Base-by-base conservation (phyloP, 2,113 vertebrate genomes). In the Bagarius yarrelli region DNA sequence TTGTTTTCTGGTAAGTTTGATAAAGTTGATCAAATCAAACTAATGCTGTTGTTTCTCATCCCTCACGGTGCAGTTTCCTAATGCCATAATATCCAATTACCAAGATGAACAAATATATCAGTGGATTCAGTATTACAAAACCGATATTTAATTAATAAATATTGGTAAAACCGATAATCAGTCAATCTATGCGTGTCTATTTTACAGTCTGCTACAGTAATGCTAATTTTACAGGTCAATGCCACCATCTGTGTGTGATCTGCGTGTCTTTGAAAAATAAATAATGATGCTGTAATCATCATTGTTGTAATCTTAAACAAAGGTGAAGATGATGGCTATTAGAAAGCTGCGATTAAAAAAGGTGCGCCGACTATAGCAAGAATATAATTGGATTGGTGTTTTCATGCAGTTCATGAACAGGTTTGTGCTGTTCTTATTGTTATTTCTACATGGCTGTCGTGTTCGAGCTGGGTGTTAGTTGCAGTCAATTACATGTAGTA, bases 381-480 rank as follows among this genome's bases (percentile, higher is more conserved):
- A 30, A 3, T 73, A 21, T 73, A 32, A 73, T 53, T 73, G 69
- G 44, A 14, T 27, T 71, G 25, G n/a, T 53, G 47, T 72, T 25
- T 14, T 16, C 16, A 52, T 30, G 30, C 32, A 25, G 32, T 23
- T 2, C 9, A n/a, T 76, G 23, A 59, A 27, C 23, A 18, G 32
- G 53, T 76, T 76, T 40, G 30, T 57, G 55, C 73, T 59, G 73
- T 8, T 75, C 36, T 40, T 40, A 5, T 74, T 52, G n/a, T 40
- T 25, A 11, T 59, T 59, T 75, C 32, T 44, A 14, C 56, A 30
- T 44, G 53, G 30, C n/a, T 52, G 47, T 25, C 25, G 21, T 21
- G 1, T 53, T 12, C 8, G 18, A 30, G 12, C 23, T 57, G 53
- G 52, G 30, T 56, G 30, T 16, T 63, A 63, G 60, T 63, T 5